A percentile compares a stretch with the other conserved stretches of the same genome.
Conservation (phyloP, 64 coral and sea anemone species). For the Montipora efflorescens region DNA sequence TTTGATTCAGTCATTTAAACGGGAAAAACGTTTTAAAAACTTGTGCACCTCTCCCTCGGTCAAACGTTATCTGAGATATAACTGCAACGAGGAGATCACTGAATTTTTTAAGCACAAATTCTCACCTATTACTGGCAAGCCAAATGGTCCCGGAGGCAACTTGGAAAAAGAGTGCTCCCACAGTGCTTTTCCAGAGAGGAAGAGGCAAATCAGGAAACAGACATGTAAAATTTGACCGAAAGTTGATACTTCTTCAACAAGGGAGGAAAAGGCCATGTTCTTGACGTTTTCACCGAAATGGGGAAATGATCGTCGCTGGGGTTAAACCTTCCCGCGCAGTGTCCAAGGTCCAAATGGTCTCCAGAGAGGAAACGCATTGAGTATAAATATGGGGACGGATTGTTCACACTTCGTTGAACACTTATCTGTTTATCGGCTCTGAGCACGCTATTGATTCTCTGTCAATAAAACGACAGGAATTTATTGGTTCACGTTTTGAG, state of each 20-base stretch:
- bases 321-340: background rate
- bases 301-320: background rate
- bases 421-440: conserved; percentile 37
- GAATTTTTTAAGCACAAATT: background rate
- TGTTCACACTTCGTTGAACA: conserved; percentile 31
- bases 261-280: background rate
- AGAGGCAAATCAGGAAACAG: conserved; percentile 29
- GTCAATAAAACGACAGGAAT: conserved; percentile 35
- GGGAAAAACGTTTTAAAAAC: no score
- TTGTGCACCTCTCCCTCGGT: no score
- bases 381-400: conserved; percentile 53
- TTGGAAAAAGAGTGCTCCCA: conserved; percentile 49
- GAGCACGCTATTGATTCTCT: conserved; percentile 24
- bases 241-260: background rate
- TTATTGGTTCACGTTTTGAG: conserved; percentile 41
- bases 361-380: conserved; percentile 3
- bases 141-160: conserved; percentile 63
- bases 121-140: conserved; percentile 58
- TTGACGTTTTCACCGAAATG: background rate
- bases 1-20: no score
- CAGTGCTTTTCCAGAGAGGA: conserved; percentile 42
- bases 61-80: no score
- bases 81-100: no score
- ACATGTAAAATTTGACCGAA: conserved; percentile 17
- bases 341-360: conserved; percentile 54